Conservation (phyloP, 2,113 vertebrate genomes). For the Condylura cristata region DNA sequence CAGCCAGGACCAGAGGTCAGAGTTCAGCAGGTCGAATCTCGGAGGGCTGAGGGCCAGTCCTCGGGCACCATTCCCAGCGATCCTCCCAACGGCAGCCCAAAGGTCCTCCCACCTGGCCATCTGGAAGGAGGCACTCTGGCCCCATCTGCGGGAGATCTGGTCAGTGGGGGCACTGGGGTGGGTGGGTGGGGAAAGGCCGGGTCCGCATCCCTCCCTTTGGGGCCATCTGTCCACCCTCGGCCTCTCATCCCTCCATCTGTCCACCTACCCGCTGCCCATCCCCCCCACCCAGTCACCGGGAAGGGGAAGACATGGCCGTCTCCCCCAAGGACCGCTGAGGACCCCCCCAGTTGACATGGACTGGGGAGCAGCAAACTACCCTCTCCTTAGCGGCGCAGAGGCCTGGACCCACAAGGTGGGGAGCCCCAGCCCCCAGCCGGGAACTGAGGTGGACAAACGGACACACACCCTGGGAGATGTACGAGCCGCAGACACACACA, state of each 20-base stretch:
- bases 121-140: conserved; percentile 48
- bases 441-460: conserved; percentile 46
- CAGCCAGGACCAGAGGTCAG: conserved; percentile 58
- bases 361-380: conserved; percentile 51
- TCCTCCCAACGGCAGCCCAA: neutral
- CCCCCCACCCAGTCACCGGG: conserved; percentile 63
- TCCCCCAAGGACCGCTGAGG: conserved; percentile 70
- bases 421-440: conserved; percentile 43
- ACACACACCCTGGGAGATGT: conserved; percentile 71
- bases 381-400: conserved; percentile 57
- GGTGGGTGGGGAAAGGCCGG: conserved; percentile 58
- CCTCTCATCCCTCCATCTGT: conserved; percentile 78
- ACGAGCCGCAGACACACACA: conserved; percentile 55
- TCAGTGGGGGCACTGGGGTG: conserved; percentile 7
- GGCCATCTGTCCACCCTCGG: conserved; percentile 79
- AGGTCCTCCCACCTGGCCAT: conserved; percentile 29
- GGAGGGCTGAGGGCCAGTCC: neutral
- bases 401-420: conserved; percentile 64
- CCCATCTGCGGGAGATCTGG: conserved; percentile 23
- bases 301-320: conserved; percentile 78
- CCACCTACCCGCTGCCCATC: conserved; percentile 71
- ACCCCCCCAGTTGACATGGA: conserved; percentile 59
- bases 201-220: conserved; percentile 53
- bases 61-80: neutral
- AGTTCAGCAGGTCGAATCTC: conserved; percentile 69